phyloP scores from a whole-genome alignment of 2,888 invertebrate species.

The Timema podura region DNA sequence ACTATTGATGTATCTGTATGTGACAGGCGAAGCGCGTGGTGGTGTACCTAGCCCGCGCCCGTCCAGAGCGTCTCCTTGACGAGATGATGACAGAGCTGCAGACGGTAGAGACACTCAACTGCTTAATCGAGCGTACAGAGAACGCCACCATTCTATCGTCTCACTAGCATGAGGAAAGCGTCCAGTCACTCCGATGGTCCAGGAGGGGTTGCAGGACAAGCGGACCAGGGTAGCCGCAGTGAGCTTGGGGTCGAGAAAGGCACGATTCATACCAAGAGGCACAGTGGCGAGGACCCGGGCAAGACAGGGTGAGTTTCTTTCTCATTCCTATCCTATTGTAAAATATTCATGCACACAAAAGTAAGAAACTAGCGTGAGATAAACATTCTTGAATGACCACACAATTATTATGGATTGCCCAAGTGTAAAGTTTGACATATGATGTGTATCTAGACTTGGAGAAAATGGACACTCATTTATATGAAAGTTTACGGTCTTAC shows the following conservation, averaged over 20 bases:
- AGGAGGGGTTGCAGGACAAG: constrained; percentile 46
- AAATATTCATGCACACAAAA: too few relatives aligned
- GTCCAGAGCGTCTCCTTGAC: constrained; percentile 88
- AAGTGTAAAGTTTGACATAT: too few relatives aligned
- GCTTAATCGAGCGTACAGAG: constrained; percentile 93
- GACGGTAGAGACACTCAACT: constrained; percentile 94
- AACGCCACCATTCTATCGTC: constrained; percentile 96
- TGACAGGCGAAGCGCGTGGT: constrained; percentile 90
- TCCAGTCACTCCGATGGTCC: constrained; percentile 70
- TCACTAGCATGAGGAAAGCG: constrained; percentile 87
- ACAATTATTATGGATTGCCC: too few relatives aligned
- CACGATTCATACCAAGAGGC: constrained; percentile 93
- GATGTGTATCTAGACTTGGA: too few relatives aligned
- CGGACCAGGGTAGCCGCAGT: constrained; percentile 40
- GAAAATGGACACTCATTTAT: too few relatives aligned
- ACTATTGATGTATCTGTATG: background rate
- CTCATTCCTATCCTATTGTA: too few relatives aligned
- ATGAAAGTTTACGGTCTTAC: too few relatives aligned
- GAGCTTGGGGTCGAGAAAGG: constrained; percentile 82
- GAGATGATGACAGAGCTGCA: constrained; percentile 97
- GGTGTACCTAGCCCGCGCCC: constrained; percentile 85
- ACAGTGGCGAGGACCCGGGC: constrained; percentile 82
- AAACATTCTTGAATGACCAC: too few relatives aligned
- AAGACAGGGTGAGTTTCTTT: constrained; percentile 65
- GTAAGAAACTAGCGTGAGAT: too few relatives aligned